phyloP scores from a whole-genome alignment of 2,797 vertebrate species.

The Sciurus vulgaris region DNA sequence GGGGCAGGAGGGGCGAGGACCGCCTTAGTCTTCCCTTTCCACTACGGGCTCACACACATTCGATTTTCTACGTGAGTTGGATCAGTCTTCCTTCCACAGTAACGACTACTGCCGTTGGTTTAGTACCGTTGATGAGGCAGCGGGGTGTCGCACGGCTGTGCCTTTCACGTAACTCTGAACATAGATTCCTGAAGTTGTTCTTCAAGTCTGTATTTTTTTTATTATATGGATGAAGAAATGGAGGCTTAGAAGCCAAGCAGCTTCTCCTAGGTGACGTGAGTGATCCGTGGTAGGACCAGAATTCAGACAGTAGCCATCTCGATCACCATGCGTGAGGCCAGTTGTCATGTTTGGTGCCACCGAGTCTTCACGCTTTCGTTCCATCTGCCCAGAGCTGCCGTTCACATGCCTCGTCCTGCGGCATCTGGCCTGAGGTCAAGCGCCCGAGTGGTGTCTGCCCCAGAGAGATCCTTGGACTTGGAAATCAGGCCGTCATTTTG shows the following conservation, averaged over 20 bases:
- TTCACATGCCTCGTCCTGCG: neutral
- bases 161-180: neutral
- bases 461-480: neutral
- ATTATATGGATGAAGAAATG: neutral
- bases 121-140: neutral
- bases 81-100: neutral
- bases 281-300: neutral
- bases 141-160: neutral
- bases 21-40: neutral
- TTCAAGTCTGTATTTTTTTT: neutral
- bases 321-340: neutral
- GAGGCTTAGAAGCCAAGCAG: neutral
- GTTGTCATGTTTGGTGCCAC: neutral
- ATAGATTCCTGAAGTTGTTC: neutral
- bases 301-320: neutral
- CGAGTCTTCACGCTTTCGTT: neutral
- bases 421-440: neutral
- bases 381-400: neutral
- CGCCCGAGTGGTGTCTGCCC: too few species aligned
- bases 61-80: neutral
- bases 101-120: neutral
- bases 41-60: neutral
- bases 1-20: rapidly evolving
- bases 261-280: neutral
- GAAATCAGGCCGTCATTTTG: neutral